These are phyloP conservation scores for Icerya purchasi DNA, from an alignment of 2,888 invertebrate species.

Conservation along the genomic window DNA sequence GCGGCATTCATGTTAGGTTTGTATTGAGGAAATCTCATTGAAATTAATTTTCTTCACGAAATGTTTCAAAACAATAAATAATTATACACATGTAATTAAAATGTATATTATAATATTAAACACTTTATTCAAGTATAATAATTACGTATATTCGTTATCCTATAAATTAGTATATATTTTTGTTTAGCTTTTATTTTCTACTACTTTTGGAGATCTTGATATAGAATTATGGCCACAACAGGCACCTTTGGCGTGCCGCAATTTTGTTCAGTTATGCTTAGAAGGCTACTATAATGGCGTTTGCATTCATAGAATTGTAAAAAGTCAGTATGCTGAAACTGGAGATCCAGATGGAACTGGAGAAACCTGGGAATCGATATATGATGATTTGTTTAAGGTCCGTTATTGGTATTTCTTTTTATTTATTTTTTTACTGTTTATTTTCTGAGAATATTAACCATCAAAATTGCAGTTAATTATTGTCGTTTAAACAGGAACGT, in stretches of 20 bases:
- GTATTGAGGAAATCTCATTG: too few relatives aligned
- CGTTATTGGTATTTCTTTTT: slow-evolving; percentile 7
- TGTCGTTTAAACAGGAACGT: too few relatives aligned
- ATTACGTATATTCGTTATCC: too few relatives aligned
- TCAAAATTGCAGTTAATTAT: too few relatives aligned
- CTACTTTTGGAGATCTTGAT: slow-evolving; percentile 88
- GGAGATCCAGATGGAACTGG: slow-evolving; percentile 95
- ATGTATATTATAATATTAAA: too few relatives aligned
- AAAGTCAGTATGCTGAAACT: slow-evolving; percentile 86
- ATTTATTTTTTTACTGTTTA: background rate
- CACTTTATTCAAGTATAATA: too few relatives aligned
- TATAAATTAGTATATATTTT: too few relatives aligned
- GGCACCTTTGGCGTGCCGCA: slow-evolving; percentile 78
- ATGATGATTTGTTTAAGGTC: slow-evolving; percentile 78
- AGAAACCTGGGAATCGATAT: slow-evolving; percentile 87
- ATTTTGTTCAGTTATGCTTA: slow-evolving; percentile 87
- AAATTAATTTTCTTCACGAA: too few relatives aligned
- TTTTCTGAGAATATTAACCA: background rate
- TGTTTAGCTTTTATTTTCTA: slow-evolving; percentile 64
- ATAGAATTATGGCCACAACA: slow-evolving; percentile 95
- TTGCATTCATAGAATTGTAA: slow-evolving; percentile 82
- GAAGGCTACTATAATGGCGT: slow-evolving; percentile 86
- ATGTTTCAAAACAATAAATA: too few relatives aligned
- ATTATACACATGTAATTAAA: too few relatives aligned
- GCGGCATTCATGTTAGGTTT: too few relatives aligned